Evolutionary conservation across 2,888 invertebrate species (phyloP).

Genomic region (Calameuta filiformis): DNA sequence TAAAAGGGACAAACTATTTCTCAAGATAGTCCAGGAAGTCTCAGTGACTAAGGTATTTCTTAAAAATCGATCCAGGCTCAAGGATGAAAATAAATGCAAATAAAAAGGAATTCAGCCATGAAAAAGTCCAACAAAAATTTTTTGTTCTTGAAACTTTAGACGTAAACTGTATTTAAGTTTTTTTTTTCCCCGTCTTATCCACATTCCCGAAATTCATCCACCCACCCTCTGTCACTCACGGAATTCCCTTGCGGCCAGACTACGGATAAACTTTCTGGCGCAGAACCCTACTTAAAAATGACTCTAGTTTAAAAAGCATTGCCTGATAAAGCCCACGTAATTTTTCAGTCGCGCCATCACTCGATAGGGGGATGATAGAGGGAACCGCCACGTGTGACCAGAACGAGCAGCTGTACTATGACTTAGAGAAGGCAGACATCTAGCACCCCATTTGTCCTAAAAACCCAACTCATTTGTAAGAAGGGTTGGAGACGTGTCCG

Average conservation of each 20-base stretch:
- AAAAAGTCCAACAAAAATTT: neutral
- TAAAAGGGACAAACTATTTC: neutral
- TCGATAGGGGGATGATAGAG: constrained; percentile 35
- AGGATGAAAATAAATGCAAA: neutral
- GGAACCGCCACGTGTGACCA: constrained; percentile 29
- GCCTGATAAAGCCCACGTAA: constrained; percentile 44
- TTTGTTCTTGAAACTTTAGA: neutral
- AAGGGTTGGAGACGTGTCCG: constrained; percentile 39
- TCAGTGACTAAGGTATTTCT: neutral
- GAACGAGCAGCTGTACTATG: constrained; percentile 31
- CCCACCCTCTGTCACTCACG: neutral
- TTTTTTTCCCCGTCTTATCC: neutral
- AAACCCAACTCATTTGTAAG: constrained; percentile 40
- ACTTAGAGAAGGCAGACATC: constrained; percentile 32
- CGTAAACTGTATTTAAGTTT: neutral
- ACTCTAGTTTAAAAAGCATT: constrained; percentile 22
- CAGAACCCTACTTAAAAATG: constrained; percentile 13
- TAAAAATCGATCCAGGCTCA: neutral
- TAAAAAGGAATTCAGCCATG: neutral
- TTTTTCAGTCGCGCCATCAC: constrained; percentile 46
- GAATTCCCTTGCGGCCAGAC: neutral
- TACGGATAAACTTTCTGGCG: neutral
- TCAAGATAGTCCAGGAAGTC: neutral
- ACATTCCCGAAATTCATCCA: neutral
- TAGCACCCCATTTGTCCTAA: constrained; percentile 44